Percentiles rank a stretch among this genome's conserved stretches.
Evolutionary conservation across 2,888 invertebrate genomes (phyloP).

Genomic region (Cyclophora albipunctata): DNA sequence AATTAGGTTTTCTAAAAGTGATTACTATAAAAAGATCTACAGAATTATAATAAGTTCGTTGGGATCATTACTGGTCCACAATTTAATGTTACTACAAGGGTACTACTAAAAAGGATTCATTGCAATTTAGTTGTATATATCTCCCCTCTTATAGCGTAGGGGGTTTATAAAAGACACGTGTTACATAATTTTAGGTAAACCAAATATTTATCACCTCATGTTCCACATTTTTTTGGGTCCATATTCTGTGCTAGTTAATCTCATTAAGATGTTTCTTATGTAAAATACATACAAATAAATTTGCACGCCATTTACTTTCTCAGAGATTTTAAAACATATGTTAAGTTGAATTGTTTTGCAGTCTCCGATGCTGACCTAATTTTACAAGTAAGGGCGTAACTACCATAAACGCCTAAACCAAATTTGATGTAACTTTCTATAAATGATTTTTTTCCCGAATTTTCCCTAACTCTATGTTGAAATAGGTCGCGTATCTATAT

Average conservation of each 20-base stretch:
- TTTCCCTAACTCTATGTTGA: background rate
- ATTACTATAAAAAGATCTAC: too few species aligned
- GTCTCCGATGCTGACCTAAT: too few species aligned
- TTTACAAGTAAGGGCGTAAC: background rate
- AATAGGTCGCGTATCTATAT: too few species aligned
- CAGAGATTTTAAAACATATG: background rate
- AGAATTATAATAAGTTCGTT: too few species aligned
- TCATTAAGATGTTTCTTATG: too few species aligned
- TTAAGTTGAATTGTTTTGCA: too few species aligned
- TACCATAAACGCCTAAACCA: background rate
- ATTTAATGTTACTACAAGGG: background rate
- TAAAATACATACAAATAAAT: background rate
- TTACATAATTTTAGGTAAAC: background rate
- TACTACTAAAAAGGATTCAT: too few species aligned
- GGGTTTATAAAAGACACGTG: background rate
- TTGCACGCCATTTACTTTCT: conserved; percentile 7
- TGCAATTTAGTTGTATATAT: background rate
- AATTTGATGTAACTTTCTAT: background rate
- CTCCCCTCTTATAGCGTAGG: too few species aligned
- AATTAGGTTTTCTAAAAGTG: too few species aligned
- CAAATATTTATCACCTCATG: background rate
- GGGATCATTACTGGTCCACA: background rate
- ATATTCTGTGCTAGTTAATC: too few species aligned
- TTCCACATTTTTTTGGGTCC: too few species aligned
- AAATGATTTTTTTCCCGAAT: background rate